Evolutionary conservation across 2,888 invertebrate genomes (phyloP), one percentile per base, ranked within the genome.

Genomic region (Ariolimax columbianus): DNA sequence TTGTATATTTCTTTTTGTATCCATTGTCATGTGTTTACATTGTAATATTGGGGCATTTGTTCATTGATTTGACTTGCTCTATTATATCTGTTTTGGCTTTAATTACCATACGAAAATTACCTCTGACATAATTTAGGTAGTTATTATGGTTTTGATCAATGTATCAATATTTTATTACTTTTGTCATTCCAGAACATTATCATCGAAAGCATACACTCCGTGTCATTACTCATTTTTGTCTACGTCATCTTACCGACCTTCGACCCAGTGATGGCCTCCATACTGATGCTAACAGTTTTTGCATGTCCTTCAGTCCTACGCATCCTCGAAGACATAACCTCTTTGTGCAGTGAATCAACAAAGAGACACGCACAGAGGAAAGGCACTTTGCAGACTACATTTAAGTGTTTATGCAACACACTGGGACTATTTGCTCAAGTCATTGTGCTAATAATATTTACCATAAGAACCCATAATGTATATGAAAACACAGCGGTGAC

Each of bases 401-500:
- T 87, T 26, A 85, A 86, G 17, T 83, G 86, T 33, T 17, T 86
- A 3, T 36, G 88, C 55, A 87, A 89, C 59, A 43, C 86, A 7
- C 14, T 89, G 14, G 89, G 87, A 0, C 87, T 89, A 7, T n/a
- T 84, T 38, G 86, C 86, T 33, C 88, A 90, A 38, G 51, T 90
- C 0, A 77, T 77, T 17, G 84, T 87, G 7, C 59, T 89, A 38
- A 87, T 89, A 83, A 73, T 90, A 30, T 88, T 88, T 86, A 87
- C 87, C 17, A 9, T 86, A 38, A 63, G 84, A 43, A 40, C 63
- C 63, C 63, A 83, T 38, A 26, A 59, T 40, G 68, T 70, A 19
- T 70, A 82, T 63, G 68, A 85, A 9, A 81, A 85, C 11, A 40
- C 88, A 83, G 70, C 90, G 87, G 79, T 90, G 97, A 40, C 97